phyloP scores from a whole-genome alignment of 1,140 invertebrate species.

The Pissodes strobi region DNA sequence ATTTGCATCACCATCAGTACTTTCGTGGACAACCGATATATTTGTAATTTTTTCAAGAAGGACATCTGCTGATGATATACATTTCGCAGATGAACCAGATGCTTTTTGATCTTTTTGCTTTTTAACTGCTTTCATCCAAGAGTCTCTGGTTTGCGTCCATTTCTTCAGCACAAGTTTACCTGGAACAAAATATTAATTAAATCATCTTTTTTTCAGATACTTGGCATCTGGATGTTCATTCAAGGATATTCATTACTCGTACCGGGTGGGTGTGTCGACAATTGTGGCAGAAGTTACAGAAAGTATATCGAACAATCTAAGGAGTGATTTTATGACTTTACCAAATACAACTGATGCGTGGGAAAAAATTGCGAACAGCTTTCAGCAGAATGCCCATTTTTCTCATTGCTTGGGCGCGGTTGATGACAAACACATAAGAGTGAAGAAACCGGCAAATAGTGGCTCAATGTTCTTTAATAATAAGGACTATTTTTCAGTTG shows the following conservation, averaged over 20 bases:
- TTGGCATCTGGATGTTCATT: conserved; percentile 45
- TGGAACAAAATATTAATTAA: conserved; percentile 8
- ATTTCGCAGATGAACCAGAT: neutral
- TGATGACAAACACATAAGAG: conserved; percentile 42
- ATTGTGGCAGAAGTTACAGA: conserved; percentile 5
- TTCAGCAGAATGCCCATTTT: conserved; percentile 18
- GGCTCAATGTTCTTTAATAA: too few relatives aligned
- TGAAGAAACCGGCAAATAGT: conserved; percentile 34
- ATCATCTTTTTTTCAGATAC: conserved; percentile 38
- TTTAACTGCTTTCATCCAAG: conserved; percentile 5
- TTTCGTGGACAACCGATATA: conserved; percentile 2
- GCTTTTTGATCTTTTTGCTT: conserved; percentile 7
- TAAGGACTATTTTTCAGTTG: conserved; percentile 43
- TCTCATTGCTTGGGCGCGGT: too few relatives aligned
- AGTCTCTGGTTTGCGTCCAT: too few relatives aligned
- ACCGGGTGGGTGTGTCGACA: neutral
- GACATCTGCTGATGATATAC: neutral
- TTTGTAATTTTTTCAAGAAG: conserved; percentile 2
- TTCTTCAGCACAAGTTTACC: conserved; percentile 4
- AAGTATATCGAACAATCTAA: neutral
- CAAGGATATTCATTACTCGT: conserved; percentile 42
- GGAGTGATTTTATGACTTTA: conserved; percentile 3
- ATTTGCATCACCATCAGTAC: conserved; percentile 6
- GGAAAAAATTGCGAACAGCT: conserved; percentile 29
- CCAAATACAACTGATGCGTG: conserved; percentile 1